phyloP scores from a whole-genome alignment of 92 coral and sea anemone genomes.

The Ricordea florida region DNA sequence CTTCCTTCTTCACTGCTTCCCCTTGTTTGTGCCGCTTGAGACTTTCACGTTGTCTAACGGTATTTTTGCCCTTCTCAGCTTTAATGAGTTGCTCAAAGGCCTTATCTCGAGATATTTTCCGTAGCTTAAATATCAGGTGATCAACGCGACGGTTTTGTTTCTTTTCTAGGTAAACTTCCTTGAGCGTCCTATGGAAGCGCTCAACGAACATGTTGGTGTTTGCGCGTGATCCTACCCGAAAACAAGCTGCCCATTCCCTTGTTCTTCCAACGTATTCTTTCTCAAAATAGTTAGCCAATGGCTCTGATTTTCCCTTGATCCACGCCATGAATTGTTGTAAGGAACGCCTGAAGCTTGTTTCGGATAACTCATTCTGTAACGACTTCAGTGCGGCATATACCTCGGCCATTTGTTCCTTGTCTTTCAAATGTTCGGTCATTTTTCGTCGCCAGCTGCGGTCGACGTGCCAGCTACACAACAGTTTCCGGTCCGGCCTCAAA shows the following conservation, averaged over 20 bases:
- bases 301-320: no score
- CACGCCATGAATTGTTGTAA: conserved; percentile 4
- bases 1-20: conserved; percentile 2
- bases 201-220: conserved; percentile 42
- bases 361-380: conserved; percentile 6
- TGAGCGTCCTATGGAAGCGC: conserved; percentile 19
- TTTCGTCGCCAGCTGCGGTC: conserved; percentile 36
- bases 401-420: conserved; percentile 24
- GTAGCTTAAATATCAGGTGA: conserved; percentile 40
- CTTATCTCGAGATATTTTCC: conserved; percentile 33
- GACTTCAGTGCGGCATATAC: conserved; percentile 41
- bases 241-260: conserved; percentile 43
- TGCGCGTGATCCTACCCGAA: conserved; percentile 10
- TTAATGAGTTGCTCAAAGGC: conserved; percentile 38
- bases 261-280: conserved; percentile 2
- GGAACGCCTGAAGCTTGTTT: conserved; percentile 16
- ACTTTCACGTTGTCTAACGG: conserved; percentile 14
- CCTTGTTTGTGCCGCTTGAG: conserved; percentile 29
- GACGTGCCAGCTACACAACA: conserved; percentile 56
- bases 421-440: conserved; percentile 15
- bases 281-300: conserved; percentile 27
- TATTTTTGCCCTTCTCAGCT: conserved; percentile 45
- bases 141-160: conserved; percentile 35
- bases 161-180: conserved; percentile 26
- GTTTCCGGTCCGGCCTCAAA: conserved; percentile 24